Evolutionary conservation across 2,888 invertebrate species (phyloP), one percentile per base, ranked within the genome.

Genomic region (Drosophila formosana): DNA sequence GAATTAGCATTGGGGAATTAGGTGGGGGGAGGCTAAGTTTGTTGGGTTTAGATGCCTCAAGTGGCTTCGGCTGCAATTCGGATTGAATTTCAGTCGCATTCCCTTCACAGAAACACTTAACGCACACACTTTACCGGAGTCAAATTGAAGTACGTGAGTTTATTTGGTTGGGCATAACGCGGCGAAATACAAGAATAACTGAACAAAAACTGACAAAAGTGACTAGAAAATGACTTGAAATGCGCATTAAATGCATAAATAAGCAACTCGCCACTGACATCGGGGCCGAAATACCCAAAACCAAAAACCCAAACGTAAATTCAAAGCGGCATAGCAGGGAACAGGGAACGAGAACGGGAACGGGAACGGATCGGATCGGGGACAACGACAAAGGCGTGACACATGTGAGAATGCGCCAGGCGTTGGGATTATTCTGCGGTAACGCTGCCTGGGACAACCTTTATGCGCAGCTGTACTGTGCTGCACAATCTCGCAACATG

Each of bases 391-490:
- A 53, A 62, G 62, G 13, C 66, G 32, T 55, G 62, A 81, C 81
- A 82, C 68, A 82, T 84, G 84, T 85, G 86, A 80, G 82, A 83
- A 83, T 83, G 71, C 39, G 67, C 34, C 67, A 69, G 50, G 32
- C 61, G 56, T 53, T 82, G 86, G 86, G 84, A 84, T 85, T 84
- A 84, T 83, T 78, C 51, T 80, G 85, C 66, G 85, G 83, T 62
- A 56, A 43, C 45, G 53, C 47, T 37, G 55, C 13, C 37, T 37
- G 47, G 9, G 64, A 41, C 66, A 66, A 55, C 67, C 53, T 58
- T 72, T 72, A 39, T 52, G 52, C 28, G 34, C 72, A 58, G 55
- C 68, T 71, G 50, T 63, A 64, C 55, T 39, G 56, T 39, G 56
- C 43, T 28, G 57, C 66, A 61, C 49, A 58, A 43, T 18, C n/a